A percentile compares a stretch with the other conserved stretches of the same genome.
Evolutionary conservation across 2,797 vertebrate genomes (phyloP).

Genomic region (Chaetodon trifasciatus): DNA sequence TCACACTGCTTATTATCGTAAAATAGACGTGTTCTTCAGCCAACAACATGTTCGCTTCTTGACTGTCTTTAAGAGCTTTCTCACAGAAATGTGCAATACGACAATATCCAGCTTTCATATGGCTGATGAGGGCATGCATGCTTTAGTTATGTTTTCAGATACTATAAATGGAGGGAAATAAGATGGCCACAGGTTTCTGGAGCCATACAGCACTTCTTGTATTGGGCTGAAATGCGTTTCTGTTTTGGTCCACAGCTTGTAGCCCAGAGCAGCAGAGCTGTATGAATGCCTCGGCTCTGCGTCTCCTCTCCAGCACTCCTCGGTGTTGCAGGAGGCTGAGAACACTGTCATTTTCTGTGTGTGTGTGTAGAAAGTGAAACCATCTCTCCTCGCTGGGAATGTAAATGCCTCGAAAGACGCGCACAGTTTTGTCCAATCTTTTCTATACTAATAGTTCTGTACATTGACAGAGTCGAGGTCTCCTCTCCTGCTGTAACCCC

Average conservation of each 20-base stretch:
- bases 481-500: not conserved
- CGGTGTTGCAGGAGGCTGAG: slow-evolving; percentile 33
- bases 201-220: slow-evolving; percentile 27
- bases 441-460: not conserved
- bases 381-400: not conserved
- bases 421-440: slow-evolving; percentile 4
- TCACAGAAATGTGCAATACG: slow-evolving; percentile 12
- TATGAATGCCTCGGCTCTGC: slow-evolving; percentile 33
- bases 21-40: not conserved
- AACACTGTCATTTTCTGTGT: slow-evolving; percentile 37
- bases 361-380: slow-evolving; percentile 40
- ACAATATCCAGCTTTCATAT: slow-evolving; percentile 6
- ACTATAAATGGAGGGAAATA: slow-evolving; percentile 17
- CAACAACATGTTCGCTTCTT: not conserved
- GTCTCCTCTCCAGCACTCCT: slow-evolving; percentile 23
- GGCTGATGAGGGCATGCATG: slow-evolving; percentile 4
- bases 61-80: not conserved
- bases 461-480: not conserved
- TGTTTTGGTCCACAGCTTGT: slow-evolving; percentile 54
- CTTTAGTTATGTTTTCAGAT: slow-evolving; percentile 6
- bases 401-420: slow-evolving; percentile 15
- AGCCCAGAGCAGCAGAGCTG: slow-evolving; percentile 49
- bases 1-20: not conserved
- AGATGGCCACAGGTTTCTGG: slow-evolving; percentile 33
- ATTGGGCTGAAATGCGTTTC: slow-evolving; percentile 34